Percentiles rank a stretch among this genome's conserved stretches.
These are phyloP conservation scores for Ennomos fuscantarius DNA, from an alignment of 2,888 invertebrate species.

Conservation along the genomic window DNA sequence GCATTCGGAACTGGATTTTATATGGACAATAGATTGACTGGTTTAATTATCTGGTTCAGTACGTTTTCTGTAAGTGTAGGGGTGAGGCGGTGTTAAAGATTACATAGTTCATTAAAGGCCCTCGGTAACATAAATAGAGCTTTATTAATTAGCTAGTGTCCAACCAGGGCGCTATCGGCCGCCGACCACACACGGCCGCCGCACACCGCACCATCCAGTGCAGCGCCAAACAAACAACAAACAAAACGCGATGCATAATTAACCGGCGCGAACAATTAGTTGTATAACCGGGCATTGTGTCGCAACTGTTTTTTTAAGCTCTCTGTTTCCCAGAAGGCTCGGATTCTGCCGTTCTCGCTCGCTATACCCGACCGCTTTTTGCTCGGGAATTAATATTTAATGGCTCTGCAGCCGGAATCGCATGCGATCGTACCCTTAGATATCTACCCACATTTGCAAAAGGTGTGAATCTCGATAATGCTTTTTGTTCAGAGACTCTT, in stretches of 20 bases:
- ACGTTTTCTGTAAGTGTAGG: slow-evolving; percentile 28
- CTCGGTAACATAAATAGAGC: slow-evolving; percentile 32
- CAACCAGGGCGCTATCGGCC: slow-evolving; percentile 37
- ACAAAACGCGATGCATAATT: slow-evolving; percentile 68
- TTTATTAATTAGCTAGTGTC: slow-evolving; percentile 40
- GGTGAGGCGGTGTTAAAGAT: slow-evolving; percentile 37
- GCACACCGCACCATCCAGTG: slow-evolving; percentile 34
- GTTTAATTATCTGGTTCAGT: slow-evolving; percentile 33
- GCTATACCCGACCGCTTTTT: slow-evolving; percentile 60
- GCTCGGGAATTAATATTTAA: slow-evolving; percentile 73
- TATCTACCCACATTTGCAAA: slow-evolving; percentile 59
- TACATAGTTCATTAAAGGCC: slow-evolving; percentile 37
- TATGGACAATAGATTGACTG: slow-evolving; percentile 33
- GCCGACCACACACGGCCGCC: slow-evolving; percentile 36
- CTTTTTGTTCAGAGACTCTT: slow-evolving; percentile 35
- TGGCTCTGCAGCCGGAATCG: slow-evolving; percentile 66
- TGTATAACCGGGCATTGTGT: slow-evolving; percentile 77
- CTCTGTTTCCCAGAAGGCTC: slow-evolving; percentile 77
- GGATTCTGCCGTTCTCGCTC: slow-evolving; percentile 54
- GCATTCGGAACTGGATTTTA: slow-evolving; percentile 32
- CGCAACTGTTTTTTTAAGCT: slow-evolving; percentile 64
- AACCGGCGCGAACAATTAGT: slow-evolving; percentile 77
- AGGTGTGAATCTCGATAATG: slow-evolving; percentile 43
- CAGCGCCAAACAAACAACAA: slow-evolving; percentile 51
- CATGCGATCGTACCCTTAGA: slow-evolving; percentile 65